Evolutionary conservation across 2,797 vertebrate species (phyloP), one percentile per base, ranked within the genome.

Genomic region (Phyllotis vaccarum): DNA sequence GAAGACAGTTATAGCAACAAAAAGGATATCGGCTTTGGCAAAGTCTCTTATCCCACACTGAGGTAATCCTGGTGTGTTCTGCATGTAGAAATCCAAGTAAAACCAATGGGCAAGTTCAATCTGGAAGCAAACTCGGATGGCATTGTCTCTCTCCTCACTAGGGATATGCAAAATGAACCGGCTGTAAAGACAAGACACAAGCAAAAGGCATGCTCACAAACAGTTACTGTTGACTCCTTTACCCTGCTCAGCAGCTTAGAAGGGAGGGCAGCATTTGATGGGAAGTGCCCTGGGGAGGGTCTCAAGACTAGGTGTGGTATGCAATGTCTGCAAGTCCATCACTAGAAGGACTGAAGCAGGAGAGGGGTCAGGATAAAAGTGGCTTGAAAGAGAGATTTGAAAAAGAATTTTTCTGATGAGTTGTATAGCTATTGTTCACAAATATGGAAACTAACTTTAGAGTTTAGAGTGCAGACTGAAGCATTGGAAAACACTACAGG

Each of bases 21-120:
- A 98, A 99, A 99, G 99, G 99, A 99, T 99, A 99, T 99, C 99
- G 98, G 99, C 99, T 99, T 99, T 99, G 98, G 99, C 99, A 60
- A 99, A 99, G 97, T 99, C 99, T 98, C 99, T 99, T 98, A 99
- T 99, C 97, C 99, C 99, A 98, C 99, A 99, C 99, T 99, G 99
- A 98, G 99, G 99, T 98, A 99, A 98, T 98, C 99, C 99, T 98
- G 99, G 99, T 98, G 99, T 99, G 98, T 99, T 99, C 97, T 99
- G 99, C 99, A 99, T 99, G 98, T 99, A 99, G 99, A 99, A 99
- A 99, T 99, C 99, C 99, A 99, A 98, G 98, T 99, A 99, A 99
- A 99, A 99, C 99, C 99, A 99, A 98, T 99, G 99, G 98, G 99
- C 99, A 98, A 99, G 99, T 98, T 99, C 99, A 94, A 99, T 99